Percentiles rank a stretch among this genome's conserved stretches.
Conservation (phyloP, 2,113 vertebrate genomes). For the Hydropotes inermis region DNA sequence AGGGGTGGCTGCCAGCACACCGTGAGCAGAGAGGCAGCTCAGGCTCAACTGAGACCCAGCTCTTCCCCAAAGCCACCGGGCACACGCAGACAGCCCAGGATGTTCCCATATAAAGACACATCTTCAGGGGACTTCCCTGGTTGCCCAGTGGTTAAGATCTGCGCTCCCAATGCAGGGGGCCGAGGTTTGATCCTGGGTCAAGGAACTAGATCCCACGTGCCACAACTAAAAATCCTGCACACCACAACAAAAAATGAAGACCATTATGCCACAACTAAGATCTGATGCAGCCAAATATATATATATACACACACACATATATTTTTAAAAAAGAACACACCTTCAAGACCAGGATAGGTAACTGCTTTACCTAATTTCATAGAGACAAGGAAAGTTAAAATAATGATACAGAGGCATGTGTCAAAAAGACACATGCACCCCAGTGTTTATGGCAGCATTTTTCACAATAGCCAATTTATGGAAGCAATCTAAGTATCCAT, state of each 20-base stretch:
- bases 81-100: not conserved
- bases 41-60: not conserved
- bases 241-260: not conserved
- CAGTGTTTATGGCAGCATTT: not conserved
- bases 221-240: not conserved
- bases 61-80: not conserved
- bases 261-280: not conserved
- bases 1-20: not conserved
- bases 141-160: not conserved
- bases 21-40: not conserved
- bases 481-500: not conserved
- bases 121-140: not conserved
- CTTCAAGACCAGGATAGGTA: not conserved
- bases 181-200: not conserved
- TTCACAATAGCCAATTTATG: not conserved
- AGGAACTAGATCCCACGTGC: not conserved
- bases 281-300: not conserved
- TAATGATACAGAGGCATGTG: not conserved
- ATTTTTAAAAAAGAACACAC: not conserved
- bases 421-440: not conserved
- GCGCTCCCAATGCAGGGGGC: not conserved
- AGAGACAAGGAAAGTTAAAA: not conserved
- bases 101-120: not conserved
- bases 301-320: not conserved
- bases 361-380: not conserved